Evolutionary conservation across 2,797 vertebrate genomes (phyloP).

Genomic region (Amphiprion clarkii): DNA sequence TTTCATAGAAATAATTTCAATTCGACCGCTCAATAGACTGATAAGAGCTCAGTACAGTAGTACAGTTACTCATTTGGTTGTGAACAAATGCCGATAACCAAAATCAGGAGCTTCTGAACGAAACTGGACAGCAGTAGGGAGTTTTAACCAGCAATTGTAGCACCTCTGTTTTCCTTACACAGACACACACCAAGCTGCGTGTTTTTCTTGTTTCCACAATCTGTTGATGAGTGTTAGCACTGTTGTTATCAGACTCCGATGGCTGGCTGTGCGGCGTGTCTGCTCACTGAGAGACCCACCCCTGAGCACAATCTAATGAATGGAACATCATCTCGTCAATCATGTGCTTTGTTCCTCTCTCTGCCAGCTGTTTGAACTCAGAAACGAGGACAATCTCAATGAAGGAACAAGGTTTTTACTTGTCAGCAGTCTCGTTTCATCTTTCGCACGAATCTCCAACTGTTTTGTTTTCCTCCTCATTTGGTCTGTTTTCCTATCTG

Average conservation of each 20-base stretch:
- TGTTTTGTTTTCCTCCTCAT: constrained; percentile 50
- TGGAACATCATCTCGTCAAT: constrained; percentile 80
- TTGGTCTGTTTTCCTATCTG: constrained; percentile 39
- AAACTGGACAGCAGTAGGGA: neutral
- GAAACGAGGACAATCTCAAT: constrained; percentile 58
- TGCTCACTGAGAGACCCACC: constrained; percentile 68
- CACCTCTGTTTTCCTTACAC: constrained; percentile 5
- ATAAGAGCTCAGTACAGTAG: neutral
- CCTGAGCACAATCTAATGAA: constrained; percentile 79
- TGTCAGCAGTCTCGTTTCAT: constrained; percentile 63
- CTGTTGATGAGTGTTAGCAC: constrained; percentile 51
- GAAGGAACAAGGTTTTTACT: constrained; percentile 56
- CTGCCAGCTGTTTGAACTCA: constrained; percentile 71
- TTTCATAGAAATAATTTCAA: neutral
- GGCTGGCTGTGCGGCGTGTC: constrained; percentile 65
- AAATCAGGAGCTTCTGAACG: neutral
- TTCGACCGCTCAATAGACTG: neutral
- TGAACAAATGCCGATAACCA: neutral
- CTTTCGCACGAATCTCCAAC: constrained; percentile 29
- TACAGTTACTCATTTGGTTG: neutral
- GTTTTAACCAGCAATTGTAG: neutral
- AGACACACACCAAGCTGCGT: neutral
- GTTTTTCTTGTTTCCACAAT: constrained; percentile 32
- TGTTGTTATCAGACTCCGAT: constrained; percentile 63
- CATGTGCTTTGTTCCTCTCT: constrained; percentile 75